These are phyloP conservation scores for Stomatorhinus ivindoensis DNA, from an alignment of 2,113 vertebrate species.

Conservation along the genomic window DNA sequence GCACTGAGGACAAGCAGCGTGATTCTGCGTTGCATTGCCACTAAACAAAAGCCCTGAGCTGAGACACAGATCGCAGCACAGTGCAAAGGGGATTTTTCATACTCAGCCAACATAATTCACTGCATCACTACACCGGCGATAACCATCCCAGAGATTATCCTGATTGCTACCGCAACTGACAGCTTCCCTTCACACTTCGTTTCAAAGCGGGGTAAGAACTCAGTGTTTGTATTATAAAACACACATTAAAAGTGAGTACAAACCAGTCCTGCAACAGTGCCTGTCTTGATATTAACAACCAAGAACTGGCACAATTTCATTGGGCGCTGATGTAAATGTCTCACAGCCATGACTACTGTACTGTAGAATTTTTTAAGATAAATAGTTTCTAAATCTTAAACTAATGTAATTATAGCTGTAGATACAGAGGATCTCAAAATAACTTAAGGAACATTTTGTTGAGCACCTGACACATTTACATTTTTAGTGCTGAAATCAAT, in stretches of 20 bases:
- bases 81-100: neutral
- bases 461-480: neutral
- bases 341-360: neutral
- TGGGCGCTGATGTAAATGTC: neutral
- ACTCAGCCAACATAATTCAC: neutral
- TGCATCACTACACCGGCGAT: neutral
- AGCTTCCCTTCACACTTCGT: neutral
- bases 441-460: neutral
- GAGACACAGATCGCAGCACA: neutral
- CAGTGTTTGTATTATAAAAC: neutral
- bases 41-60: neutral
- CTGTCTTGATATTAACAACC: neutral
- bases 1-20: neutral
- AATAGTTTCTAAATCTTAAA: neutral
- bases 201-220: neutral
- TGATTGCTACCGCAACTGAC: neutral
- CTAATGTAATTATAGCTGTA: neutral
- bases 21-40: neutral
- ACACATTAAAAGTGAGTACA: neutral
- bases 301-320: neutral
- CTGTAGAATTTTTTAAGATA: neutral
- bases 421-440: neutral
- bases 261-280: neutral
- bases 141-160: neutral
- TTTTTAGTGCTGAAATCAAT: slow-evolving; percentile 11